These are phyloP conservation scores for Drosophila tanythrix DNA, from an alignment of 2,888 invertebrate species.

Conservation along the genomic window DNA sequence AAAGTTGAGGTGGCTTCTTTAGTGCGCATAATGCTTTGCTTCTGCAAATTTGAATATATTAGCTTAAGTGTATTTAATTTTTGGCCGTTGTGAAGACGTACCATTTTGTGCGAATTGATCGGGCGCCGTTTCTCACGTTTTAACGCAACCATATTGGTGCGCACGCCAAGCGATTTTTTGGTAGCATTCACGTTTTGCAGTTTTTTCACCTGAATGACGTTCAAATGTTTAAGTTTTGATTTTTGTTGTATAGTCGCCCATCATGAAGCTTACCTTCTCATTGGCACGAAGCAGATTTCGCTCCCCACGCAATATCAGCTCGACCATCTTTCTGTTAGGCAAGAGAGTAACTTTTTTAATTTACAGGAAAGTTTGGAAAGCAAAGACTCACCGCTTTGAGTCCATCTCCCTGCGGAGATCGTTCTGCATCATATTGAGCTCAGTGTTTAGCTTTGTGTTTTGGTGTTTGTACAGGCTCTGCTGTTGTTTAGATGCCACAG, in stretches of 20 bases:
- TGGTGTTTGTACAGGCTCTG: constrained; percentile 85
- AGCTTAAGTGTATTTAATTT: constrained; percentile 60
- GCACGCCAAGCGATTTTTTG: constrained; percentile 39
- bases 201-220: constrained; percentile 34
- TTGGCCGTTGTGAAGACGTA: constrained; percentile 30
- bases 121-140: constrained; percentile 68
- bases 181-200: constrained; percentile 28
- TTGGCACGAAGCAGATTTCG: constrained; percentile 83
- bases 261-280: constrained; percentile 68
- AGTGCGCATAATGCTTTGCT: constrained; percentile 85
- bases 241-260: neutral
- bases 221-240: neutral
- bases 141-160: constrained; percentile 49
- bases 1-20: constrained; percentile 87
- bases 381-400: constrained; percentile 67
- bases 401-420: constrained; percentile 83
- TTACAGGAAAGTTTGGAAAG: neutral
- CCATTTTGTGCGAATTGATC: constrained; percentile 81
- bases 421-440: constrained; percentile 84
- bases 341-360: neutral
- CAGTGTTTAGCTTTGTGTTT: constrained; percentile 83
- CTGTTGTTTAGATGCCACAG: constrained; percentile 87
- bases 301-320: constrained; percentile 79
- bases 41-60: constrained; percentile 55
- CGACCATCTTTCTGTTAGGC: constrained; percentile 72